Evolutionary conservation across 2,113 vertebrate genomes (phyloP), one percentile per base, ranked within the genome.

Genomic region (Cebus imitator): DNA sequence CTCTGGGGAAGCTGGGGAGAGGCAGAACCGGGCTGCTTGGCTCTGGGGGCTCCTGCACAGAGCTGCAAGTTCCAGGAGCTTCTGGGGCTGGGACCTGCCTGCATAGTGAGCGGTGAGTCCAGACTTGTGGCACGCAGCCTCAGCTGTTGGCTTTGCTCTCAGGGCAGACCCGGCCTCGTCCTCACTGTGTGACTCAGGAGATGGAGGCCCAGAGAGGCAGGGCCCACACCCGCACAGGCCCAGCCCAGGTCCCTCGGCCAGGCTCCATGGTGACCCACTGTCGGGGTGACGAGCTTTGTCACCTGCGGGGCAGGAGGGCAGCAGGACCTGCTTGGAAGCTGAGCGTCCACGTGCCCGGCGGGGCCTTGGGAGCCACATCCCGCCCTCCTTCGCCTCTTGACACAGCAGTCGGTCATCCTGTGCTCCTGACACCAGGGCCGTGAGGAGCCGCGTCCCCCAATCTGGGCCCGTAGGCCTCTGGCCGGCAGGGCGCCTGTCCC

Each of bases 391-490:
- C 2, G 8, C 30, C 61, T 27, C 0, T 40, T 16, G 86, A 35
- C 12, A n/a, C 8, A 93, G 50, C 40, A 35, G 55, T 11, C 0
- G 0, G 27, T 43, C 4, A 2, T 5, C 8, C 66, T 1, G 25
- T 64, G 61, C 61, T 64, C 30, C 20, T 0, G 0, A n/a, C n/a
- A 21, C 35, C 50, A 2, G 32, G 32, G 40, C 37, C 4, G 9
- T 12, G 17, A 37, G 37, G 55, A 13, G 18, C 58, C 1, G 0
- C 1, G 0, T 27, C 13, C 4, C 21, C 50, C 5, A 32, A 30
- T 23, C 45, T 23, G 80, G 37, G 30, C 27, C 40, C 0, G 0
- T 2, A 37, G 57, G 48, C 25, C 2, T 27, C 5, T 37, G 87
- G 30, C 14, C 1, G 23, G 11, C 5, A 32, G 48, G 52, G 61